These are phyloP conservation scores for Eurystomus gularis DNA, from an alignment of 2,113 vertebrate genomes.

Conservation along the genomic window DNA sequence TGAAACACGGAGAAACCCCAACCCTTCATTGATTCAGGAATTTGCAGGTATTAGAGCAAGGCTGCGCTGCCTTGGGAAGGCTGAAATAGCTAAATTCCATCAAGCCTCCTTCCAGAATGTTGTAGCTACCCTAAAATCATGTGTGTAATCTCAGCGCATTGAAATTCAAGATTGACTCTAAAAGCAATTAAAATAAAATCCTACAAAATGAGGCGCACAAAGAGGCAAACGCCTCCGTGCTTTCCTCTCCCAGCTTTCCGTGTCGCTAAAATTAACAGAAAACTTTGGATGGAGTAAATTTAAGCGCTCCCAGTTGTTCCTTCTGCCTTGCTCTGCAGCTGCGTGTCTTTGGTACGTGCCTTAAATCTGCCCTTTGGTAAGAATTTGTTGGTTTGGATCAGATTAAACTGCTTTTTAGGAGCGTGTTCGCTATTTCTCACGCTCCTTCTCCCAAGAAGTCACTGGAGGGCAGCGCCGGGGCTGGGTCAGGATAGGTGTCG, in stretches of 20 bases:
- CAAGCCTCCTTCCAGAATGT: not conserved
- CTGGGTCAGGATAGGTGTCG: not conserved
- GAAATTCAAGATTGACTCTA: not conserved
- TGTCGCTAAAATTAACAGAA: not conserved
- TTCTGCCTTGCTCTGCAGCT: not conserved
- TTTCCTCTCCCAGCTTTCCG: not conserved
- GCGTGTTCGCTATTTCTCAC: not conserved
- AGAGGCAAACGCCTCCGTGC: not conserved
- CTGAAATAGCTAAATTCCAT: not conserved
- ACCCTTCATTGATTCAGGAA: not conserved
- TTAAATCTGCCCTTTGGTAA: not conserved
- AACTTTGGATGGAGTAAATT: not conserved
- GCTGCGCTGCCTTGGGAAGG: not conserved
- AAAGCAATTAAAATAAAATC: not conserved
- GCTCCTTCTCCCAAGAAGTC: not conserved
- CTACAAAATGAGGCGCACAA: not conserved
- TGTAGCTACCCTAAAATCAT: not conserved
- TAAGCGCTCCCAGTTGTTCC: not conserved
- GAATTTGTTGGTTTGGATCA: not conserved
- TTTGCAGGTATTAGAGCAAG: not conserved
- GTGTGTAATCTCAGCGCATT: conserved; percentile 18
- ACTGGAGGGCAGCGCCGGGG: fast-evolving
- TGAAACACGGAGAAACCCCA: not conserved
- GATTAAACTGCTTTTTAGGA: not conserved
- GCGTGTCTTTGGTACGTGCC: not conserved